Conservation (phyloP, 2,888 invertebrate species). For the Micoletzkya japonica region DNA sequence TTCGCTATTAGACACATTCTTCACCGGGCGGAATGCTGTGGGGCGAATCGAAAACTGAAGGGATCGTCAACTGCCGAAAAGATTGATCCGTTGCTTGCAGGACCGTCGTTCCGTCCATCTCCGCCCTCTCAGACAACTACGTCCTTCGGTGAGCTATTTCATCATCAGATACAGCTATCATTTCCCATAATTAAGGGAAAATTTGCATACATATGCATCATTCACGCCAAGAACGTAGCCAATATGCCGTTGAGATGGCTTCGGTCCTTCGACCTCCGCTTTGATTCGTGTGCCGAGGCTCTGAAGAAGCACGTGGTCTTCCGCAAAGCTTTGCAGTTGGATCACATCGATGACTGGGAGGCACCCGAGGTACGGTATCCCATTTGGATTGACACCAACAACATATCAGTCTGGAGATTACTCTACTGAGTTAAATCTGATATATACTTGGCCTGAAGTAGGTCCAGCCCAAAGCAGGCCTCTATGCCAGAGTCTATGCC, state of each 20-base stretch:
- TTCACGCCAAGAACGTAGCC: background rate
- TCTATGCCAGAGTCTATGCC: no score
- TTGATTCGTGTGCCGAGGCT: slow-evolving; percentile 58
- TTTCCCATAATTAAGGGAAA: background rate
- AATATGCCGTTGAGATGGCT: slow-evolving; percentile 39
- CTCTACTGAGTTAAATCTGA: no score
- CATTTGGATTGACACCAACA: no score
- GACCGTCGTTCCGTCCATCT: slow-evolving; percentile 42
- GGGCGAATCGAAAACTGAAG: background rate
- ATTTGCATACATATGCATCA: background rate
- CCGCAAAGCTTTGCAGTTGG: slow-evolving; percentile 61
- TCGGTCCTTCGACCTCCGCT: slow-evolving; percentile 41
- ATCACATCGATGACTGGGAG: slow-evolving; percentile 59
- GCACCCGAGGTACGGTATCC: slow-evolving; percentile 58
- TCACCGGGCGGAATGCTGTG: background rate
- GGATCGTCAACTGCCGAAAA: background rate
- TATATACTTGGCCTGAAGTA: no score
- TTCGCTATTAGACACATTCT: no score
- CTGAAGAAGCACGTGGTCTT: slow-evolving; percentile 57
- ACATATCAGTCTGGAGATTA: no score
- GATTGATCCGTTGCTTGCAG: slow-evolving; percentile 31
- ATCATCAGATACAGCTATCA: slow-evolving; percentile 28
- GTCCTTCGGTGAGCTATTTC: slow-evolving; percentile 45
- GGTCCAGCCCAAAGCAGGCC: no score
- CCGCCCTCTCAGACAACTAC: slow-evolving; percentile 43